These are phyloP conservation scores for Ginglymostoma cirratum DNA, from an alignment of 2,113 vertebrate genomes.

Conservation along the genomic window DNA sequence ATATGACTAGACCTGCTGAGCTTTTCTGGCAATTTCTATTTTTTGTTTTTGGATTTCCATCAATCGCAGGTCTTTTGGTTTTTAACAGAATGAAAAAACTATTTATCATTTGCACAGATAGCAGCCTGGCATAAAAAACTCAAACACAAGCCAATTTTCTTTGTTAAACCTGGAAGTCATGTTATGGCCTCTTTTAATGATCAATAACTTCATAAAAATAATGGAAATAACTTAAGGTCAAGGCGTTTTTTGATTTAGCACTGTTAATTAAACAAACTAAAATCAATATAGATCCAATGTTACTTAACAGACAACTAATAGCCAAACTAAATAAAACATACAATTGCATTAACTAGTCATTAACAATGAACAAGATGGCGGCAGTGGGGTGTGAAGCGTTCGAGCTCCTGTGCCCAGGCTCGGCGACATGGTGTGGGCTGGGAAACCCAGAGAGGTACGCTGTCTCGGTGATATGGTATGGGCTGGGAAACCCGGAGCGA, in stretches of 20 bases:
- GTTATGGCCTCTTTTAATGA: not conserved
- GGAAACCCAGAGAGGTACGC: too few relatives aligned
- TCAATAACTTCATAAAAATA: not conserved
- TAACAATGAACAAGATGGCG: too few relatives aligned
- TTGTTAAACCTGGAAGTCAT: not conserved
- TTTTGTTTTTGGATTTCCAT: too few relatives aligned
- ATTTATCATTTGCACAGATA: not conserved
- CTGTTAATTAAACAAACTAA: not conserved
- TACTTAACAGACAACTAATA: not conserved
- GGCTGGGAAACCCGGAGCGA: too few relatives aligned
- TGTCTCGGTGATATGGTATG: too few relatives aligned
- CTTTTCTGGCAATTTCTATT: too few relatives aligned
- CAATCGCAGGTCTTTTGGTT: too few relatives aligned
- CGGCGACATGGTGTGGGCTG: too few relatives aligned
- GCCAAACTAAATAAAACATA: not conserved
- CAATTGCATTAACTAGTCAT: not conserved
- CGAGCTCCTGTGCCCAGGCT: too few relatives aligned
- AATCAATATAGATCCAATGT: not conserved
- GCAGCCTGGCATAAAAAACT: not conserved
- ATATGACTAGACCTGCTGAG: too few relatives aligned
- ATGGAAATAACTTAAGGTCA: not conserved
- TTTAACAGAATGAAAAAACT: not conserved
- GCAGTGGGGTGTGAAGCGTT: too few relatives aligned
- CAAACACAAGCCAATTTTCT: not conserved
- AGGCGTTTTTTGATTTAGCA: not conserved